Percentiles rank a stretch among this genome's conserved stretches.
phyloP scores from a whole-genome alignment of 1,140 invertebrate genomes.

The Drosophila hydei region DNA sequence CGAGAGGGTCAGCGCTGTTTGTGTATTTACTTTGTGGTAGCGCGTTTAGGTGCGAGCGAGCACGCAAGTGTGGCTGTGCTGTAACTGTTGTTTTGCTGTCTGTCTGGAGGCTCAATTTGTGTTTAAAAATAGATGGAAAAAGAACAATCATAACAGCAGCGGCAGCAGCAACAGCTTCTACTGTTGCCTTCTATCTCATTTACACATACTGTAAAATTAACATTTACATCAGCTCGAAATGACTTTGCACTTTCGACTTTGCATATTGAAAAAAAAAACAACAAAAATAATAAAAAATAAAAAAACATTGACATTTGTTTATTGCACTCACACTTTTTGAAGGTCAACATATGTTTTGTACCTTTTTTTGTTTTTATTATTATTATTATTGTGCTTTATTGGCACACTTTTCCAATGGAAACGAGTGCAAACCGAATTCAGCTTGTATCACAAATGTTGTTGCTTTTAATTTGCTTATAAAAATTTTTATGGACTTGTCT shows the following conservation, averaged over 20 bases:
- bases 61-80: not conserved
- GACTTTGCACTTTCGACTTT: constrained; percentile 69
- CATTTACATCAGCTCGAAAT: constrained; percentile 50
- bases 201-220: constrained; percentile 36
- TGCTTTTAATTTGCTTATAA: constrained; percentile 48
- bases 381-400: constrained; percentile 48
- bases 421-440: constrained; percentile 51
- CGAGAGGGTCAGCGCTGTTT: not conserved
- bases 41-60: not conserved
- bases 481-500: constrained; percentile 40
- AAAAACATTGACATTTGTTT: constrained; percentile 15
- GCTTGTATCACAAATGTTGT: constrained; percentile 32
- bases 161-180: not conserved
- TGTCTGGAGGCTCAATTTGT: constrained; percentile 19
- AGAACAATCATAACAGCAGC: constrained; percentile 10
- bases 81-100: constrained; percentile 12
- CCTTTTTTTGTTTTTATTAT: constrained; percentile 8
- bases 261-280: constrained; percentile 32
- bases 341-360: constrained; percentile 56
- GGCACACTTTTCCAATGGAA: constrained; percentile 49
- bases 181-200: not conserved
- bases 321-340: constrained; percentile 34
- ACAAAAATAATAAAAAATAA: constrained; percentile 1
- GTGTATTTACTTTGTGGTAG: constrained; percentile 1
- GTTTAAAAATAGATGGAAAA: constrained; percentile 23